phyloP scores from a whole-genome alignment of 2,888 invertebrate genomes.

The Boloria euphrosyne region DNA sequence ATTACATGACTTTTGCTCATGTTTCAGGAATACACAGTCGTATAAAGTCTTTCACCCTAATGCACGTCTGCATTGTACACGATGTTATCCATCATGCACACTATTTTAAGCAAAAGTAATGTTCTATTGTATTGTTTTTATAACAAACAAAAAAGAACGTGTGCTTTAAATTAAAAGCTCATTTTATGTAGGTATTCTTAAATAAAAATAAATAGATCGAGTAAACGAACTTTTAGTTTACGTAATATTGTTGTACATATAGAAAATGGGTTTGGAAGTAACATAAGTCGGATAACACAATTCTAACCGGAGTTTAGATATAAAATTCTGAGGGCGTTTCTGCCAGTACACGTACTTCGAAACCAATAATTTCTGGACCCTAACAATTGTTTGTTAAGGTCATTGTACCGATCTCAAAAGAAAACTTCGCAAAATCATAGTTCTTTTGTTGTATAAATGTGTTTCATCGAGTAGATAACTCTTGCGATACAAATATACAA shows the following conservation, averaged over 20 bases:
- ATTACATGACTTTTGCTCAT: slow-evolving; percentile 1
- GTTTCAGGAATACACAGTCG: slow-evolving; percentile 11
- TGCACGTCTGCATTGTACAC: slow-evolving; percentile 19
- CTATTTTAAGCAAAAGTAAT: slow-evolving; percentile 10
- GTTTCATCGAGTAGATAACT: background rate
- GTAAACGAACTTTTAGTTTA: too few relatives aligned
- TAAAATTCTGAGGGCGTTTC: slow-evolving; percentile 12
- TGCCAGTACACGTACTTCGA: slow-evolving; percentile 4
- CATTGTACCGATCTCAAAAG: slow-evolving; percentile 3
- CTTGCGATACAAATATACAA: too few relatives aligned
- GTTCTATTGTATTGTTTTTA: slow-evolving; percentile 9
- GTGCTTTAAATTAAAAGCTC: background rate
- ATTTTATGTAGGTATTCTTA: background rate
- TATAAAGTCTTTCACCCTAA: slow-evolving; percentile 22
- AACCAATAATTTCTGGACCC: slow-evolving; percentile 9
- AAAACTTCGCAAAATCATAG: background rate
- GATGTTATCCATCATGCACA: slow-evolving; percentile 18
- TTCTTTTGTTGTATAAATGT: slow-evolving; percentile 3
- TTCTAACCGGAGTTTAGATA: slow-evolving; percentile 5
- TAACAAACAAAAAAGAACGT: background rate
- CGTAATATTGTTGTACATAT: too few relatives aligned
- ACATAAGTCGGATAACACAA: slow-evolving; percentile 14
- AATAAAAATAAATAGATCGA: too few relatives aligned
- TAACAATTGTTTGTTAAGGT: slow-evolving; percentile 12
- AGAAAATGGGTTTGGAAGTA: background rate